Evolutionary conservation across 2,797 vertebrate species (phyloP).

Genomic region (Aulostomus chinensis): DNA sequence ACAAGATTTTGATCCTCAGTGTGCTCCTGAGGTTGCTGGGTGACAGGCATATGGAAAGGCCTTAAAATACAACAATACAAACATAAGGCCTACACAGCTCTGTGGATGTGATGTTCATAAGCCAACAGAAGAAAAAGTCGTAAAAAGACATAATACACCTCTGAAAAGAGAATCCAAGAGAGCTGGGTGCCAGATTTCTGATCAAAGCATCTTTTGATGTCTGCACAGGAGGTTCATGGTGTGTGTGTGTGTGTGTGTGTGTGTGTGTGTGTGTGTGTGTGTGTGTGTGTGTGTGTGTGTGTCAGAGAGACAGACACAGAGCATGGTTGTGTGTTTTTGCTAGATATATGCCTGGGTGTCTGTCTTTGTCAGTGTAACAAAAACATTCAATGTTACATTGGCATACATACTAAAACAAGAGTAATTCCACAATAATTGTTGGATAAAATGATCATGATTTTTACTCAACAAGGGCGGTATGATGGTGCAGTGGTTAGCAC

Average conservation of each 20-base stretch:
- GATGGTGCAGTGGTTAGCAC: no score
- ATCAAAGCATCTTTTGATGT: conserved; percentile 81
- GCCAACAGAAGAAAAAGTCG: conserved; percentile 60
- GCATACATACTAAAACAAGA: conserved; percentile 10
- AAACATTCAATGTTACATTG: conserved; percentile 9
- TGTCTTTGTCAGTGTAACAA: conserved; percentile 43
- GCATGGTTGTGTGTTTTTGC: conserved; percentile 52
- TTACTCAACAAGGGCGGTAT: neutral
- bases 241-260: conserved; percentile 34
- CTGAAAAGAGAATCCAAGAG: conserved; percentile 72
- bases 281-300: conserved; percentile 7
- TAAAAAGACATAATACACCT: conserved; percentile 72
- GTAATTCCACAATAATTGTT: neutral
- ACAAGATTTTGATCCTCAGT: conserved; percentile 26
- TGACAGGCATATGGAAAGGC: conserved; percentile 47
- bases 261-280: conserved; percentile 5
- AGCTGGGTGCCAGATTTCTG: conserved; percentile 73
- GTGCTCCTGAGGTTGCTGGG: conserved; percentile 5
- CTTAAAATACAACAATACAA: conserved; percentile 60
- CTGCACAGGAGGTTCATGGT: conserved; percentile 52
- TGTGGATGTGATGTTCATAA: conserved; percentile 54
- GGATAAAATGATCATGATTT: conserved; percentile 5
- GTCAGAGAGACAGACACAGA: conserved; percentile 6
- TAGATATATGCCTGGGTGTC: conserved; percentile 40
- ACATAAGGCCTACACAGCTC: conserved; percentile 54